phyloP scores from a whole-genome alignment of 2,888 invertebrate species.

The Lasiommata megera region DNA sequence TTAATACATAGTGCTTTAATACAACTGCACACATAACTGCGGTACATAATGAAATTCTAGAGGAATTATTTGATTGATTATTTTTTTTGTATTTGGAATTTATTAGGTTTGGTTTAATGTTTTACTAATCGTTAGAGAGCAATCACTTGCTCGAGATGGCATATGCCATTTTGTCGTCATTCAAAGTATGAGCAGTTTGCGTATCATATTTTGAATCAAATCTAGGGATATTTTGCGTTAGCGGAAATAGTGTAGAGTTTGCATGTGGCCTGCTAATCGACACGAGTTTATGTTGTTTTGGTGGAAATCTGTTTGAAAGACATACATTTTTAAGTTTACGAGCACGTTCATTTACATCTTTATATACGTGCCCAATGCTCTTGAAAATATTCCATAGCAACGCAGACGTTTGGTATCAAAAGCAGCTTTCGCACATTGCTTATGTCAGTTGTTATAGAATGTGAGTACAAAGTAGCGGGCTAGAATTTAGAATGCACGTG shows the following conservation, averaged over 20 bases:
- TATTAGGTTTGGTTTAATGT: too few species aligned
- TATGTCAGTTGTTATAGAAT: slow-evolving; percentile 1
- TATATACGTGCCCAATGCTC: neutral
- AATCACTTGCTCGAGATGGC: too few species aligned
- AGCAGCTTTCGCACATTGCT: neutral
- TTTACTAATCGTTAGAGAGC: too few species aligned
- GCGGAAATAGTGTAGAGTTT: neutral
- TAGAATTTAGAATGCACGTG: slow-evolving; percentile 19
- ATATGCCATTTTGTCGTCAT: too few species aligned
- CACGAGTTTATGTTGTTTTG: neutral
- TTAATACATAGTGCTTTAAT: too few species aligned
- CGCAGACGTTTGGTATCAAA: neutral
- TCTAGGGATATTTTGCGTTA: too few species aligned
- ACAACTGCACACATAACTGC: too few species aligned
- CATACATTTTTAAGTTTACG: slow-evolving; percentile 7
- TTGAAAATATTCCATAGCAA: neutral
- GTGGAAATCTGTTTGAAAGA: slow-evolving; percentile 2
- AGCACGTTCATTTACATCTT: neutral
- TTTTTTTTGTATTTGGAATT: too few species aligned
- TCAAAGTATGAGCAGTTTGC: too few species aligned
- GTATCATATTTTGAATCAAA: too few species aligned
- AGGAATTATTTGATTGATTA: too few species aligned
- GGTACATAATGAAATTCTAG: too few species aligned
- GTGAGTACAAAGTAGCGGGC: slow-evolving; percentile 20
- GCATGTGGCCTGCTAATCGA: neutral